Percentiles rank a stretch among this genome's conserved stretches.
These are phyloP conservation scores for Alouatta palliata DNA, from an alignment of 2,113 vertebrate species.

Conservation along the genomic window DNA sequence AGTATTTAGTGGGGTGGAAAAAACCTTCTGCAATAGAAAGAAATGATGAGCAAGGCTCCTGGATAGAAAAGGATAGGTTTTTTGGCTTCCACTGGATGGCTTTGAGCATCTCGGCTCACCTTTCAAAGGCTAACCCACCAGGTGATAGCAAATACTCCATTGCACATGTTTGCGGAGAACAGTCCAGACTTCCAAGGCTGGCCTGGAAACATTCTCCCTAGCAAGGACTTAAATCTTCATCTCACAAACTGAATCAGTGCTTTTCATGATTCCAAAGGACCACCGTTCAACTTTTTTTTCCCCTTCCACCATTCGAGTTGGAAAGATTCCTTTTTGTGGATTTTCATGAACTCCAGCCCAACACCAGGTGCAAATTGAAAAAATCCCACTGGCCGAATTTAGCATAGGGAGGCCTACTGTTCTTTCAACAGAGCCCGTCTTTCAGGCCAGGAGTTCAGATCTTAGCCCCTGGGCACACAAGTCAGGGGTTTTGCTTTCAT, in stretches of 20 bases:
- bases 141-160: not conserved
- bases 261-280: constrained; percentile 62
- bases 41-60: constrained; percentile 18
- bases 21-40: not conserved
- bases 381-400: constrained; percentile 70
- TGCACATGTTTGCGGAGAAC: not conserved
- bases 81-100: not conserved
- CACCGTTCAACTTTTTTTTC: constrained; percentile 7
- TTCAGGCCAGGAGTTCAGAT: constrained; percentile 69
- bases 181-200: not conserved
- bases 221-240: not conserved
- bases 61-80: constrained; percentile 15
- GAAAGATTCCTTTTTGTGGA: constrained; percentile 62
- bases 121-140: constrained; percentile 1
- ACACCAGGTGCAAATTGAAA: constrained; percentile 67
- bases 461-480: constrained; percentile 67
- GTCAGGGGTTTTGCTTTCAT: constrained; percentile 74
- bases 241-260: constrained; percentile 37
- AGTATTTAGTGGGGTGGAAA: not conserved
- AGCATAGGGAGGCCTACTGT: constrained; percentile 66
- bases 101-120: not conserved
- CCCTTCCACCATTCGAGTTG: constrained; percentile 22
- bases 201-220: constrained; percentile 36
- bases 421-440: constrained; percentile 72
- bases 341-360: constrained; percentile 60